Evolutionary conservation across 1,140 invertebrate genomes (phyloP), one percentile per base, ranked within the genome.

Genomic region (Diabrotica virgifera): DNA sequence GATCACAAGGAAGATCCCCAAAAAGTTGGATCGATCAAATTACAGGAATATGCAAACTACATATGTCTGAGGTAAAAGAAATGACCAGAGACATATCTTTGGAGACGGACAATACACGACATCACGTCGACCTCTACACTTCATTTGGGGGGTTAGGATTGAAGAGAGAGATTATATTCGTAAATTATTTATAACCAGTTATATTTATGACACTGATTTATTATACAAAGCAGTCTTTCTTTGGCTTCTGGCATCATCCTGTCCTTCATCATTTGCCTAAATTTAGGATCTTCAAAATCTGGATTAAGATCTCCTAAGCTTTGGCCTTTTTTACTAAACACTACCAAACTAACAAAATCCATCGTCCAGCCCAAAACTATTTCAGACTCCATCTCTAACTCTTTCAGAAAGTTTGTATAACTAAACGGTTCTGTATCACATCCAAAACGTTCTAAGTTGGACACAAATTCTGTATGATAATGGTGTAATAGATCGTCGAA

Each of bases 381-480:
- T 35, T 60, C 40, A 5, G 14, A n/a, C 10, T 24, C 38, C 6
- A 24, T 12, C 5, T 40, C 6, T 24, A 54, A 24, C 61, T 70
- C 68, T 40, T 67, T 51, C 51, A 65, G 10, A 52, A 65, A 70
- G 6, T n/a, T 14, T 9, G 65, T 53, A 3, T 55, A 62, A 9
- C 58, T 35, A 64, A 70, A 72, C 12, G 13, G 24, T 10, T 24
- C 57, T 7, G 57, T 60, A 36, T 67, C 60, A 10, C 53, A 40
- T 10, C 65, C 40, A 9, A 67, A 50, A 13, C 11, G 36, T 5
- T 63, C 62, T 12, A 72, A 36, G 5, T 54, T 65, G 13, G 68
- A 37, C 3, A 84, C 68, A 5, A 85, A 80, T 5, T 73, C 77
- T 0, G 81, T 67, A 58, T 83, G 80, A 66, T 86, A 86, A 0